Base-by-base conservation (phyloP, 1,140 invertebrate species). In the Macrotrachela quadricornifera region DNA sequence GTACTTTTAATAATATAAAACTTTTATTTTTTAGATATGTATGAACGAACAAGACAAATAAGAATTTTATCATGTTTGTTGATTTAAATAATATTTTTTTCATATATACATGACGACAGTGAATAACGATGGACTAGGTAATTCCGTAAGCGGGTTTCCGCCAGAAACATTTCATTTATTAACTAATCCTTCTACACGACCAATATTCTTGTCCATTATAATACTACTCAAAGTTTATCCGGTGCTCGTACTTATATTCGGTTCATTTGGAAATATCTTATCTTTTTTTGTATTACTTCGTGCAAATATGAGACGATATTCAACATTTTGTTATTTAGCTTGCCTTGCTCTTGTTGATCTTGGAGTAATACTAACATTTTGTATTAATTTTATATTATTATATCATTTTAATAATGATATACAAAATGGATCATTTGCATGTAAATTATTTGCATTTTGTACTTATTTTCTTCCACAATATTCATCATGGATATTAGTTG, bases 391-490 rank as follows among this genome's bases (percentile, higher is more conserved):
- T 21, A n/a, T 53, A 16, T 30, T 53, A 18, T 45, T 37, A 14
- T 37, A 53, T 40, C 30, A 53, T 17, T 53, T 53, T 15, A 39
- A 39, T n/a, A 48, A 38, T 46, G 44, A 53, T 39, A 37, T 53
- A 47, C 51, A 53, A 53, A 1, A 12, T 6, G 1, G n/a, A 42
- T 30, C 37, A 42, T 21, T 53, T 10, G 12, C 21, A 15, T 53
- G 51, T 40, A 53, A 53, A 40, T 18, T 53, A 12, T 47, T 43
- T 44, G 46, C 51, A 36, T 53, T 53, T 53, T 42, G 46, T 12
- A 53, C 46, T 53, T 53, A 53, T 43, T 53, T 53, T 53, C 30
- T 53, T 16, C 51, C 51, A 40, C 51, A 53, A 30, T 48, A 46
- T 37, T 53, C 51, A 9, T 44, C 51, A 15, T 53, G 51, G 51